Percentiles rank a stretch among this genome's conserved stretches.
phyloP scores from a whole-genome alignment of 2,888 invertebrate genomes.

The Mesochorus sp. region DNA sequence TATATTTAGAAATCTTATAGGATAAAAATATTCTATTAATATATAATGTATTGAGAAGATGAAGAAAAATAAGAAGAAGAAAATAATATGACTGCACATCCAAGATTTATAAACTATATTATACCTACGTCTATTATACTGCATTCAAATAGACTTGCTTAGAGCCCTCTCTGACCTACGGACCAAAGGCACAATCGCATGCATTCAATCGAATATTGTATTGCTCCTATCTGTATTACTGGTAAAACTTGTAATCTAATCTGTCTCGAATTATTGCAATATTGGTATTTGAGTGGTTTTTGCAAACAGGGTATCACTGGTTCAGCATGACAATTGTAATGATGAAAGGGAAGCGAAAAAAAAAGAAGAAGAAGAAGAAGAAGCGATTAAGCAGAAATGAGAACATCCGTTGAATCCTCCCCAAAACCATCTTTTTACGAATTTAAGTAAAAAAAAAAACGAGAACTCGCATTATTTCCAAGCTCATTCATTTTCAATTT shows the following conservation, averaged over 20 bases:
- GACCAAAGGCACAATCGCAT: slow-evolving; percentile 81
- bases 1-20: slow-evolving; percentile 66
- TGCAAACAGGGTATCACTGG: slow-evolving; percentile 41
- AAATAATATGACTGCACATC: slow-evolving; percentile 75
- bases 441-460: no score
- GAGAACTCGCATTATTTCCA: neutral
- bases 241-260: slow-evolving; percentile 68
- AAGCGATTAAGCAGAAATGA: neutral
- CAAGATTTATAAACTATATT: slow-evolving; percentile 80
- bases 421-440: no score
- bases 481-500: slow-evolving; percentile 31
- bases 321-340: neutral
- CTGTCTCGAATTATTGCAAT: slow-evolving; percentile 69
- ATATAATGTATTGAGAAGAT: slow-evolving; percentile 75
- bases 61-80: slow-evolving; percentile 59
- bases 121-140: slow-evolving; percentile 78
- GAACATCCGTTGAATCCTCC: slow-evolving; percentile 31
- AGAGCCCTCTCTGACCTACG: slow-evolving; percentile 80
- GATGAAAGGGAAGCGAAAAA: neutral
- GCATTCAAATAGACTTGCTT: slow-evolving; percentile 80
- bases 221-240: slow-evolving; percentile 75
- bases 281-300: slow-evolving; percentile 69
- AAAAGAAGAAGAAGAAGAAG: slow-evolving; percentile 35
- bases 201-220: slow-evolving; percentile 77
- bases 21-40: slow-evolving; percentile 49